Base-by-base conservation (phyloP, 2,113 vertebrate genomes). In the Pungitius pungitius region DNA sequence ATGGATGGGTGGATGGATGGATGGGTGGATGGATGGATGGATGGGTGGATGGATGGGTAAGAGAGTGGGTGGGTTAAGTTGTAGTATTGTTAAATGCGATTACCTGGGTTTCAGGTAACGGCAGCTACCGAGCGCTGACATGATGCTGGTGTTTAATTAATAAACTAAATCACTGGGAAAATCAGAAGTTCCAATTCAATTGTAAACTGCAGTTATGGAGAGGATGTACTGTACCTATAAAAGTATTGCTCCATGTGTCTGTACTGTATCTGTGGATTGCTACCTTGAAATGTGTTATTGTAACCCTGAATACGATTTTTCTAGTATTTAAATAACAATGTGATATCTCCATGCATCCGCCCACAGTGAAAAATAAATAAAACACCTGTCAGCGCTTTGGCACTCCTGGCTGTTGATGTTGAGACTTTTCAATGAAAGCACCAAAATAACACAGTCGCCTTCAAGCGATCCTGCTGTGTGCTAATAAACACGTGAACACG, bases 401-500 rank as follows among this genome's bases (percentile, higher is more conserved):
- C 81, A 66, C 69, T 83, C 27, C 57, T 72, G 24, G 22, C 52
- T 68, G 58, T 62, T 71, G 73, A 68, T 74, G 75, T 69, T 8
- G 57, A 73, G 52, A 66, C 42, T 83, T 73, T 84, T 83, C 73
- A 87, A 70, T 77, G 73, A 84, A 85, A 71, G 67, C 64, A 66
- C 81, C 56, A 83, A 82, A 87, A 83, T 81, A 84, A 75, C 73
- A 86, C 64, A 1, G 35, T 24, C 4, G 52, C 42, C 75, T 67
- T 73, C 43, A 65, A 71, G 83, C 79, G 20, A 72, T 73, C 88
- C 76, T 78, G 77, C 83, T 85, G 85, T 55, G 79, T 70, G 66
- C 81, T 82, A 84, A 83, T 81, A 80, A 84, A 86, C 66, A 81
- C 83, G 79, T 62, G 47, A 84, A 60, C 83, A 66, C n/a, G 69